Conservation (phyloP, 2,113 vertebrate genomes). For the Sylvia atricapilla region DNA sequence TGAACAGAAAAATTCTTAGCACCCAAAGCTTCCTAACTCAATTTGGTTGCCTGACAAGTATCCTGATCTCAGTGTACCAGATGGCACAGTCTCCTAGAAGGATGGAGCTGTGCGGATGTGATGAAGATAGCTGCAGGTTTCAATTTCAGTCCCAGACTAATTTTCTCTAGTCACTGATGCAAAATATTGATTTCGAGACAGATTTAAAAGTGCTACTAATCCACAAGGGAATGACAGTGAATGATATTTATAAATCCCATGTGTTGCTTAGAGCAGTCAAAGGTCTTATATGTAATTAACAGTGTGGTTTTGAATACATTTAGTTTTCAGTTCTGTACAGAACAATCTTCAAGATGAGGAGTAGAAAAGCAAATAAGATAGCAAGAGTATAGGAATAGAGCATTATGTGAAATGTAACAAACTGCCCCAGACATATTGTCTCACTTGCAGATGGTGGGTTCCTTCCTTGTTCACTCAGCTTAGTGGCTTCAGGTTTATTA, state of each 20-base stretch:
- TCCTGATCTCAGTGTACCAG: background rate
- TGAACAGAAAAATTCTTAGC: background rate
- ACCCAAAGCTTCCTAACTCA: background rate
- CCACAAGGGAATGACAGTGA: background rate
- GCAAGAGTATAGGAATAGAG: background rate
- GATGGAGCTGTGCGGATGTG: background rate
- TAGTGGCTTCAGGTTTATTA: rapidly evolving
- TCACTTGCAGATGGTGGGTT: rapidly evolving
- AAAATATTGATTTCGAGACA: slow-evolving; percentile 67
- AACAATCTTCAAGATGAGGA: background rate
- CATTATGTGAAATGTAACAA: background rate
- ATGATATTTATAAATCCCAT: slow-evolving; percentile 51
- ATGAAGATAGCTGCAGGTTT: slow-evolving; percentile 15
- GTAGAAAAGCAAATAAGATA: background rate
- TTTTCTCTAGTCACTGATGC: slow-evolving; percentile 62
- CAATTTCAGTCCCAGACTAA: slow-evolving; percentile 46
- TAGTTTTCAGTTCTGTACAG: background rate
- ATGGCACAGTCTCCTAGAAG: slow-evolving; percentile 37
- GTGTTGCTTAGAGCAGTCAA: slow-evolving; percentile 54
- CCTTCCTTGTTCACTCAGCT: background rate
- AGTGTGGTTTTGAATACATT: background rate
- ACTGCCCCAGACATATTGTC: background rate
- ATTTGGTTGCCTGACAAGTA: background rate
- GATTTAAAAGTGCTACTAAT: slow-evolving; percentile 45
- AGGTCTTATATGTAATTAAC: slow-evolving; percentile 27